Evolutionary conservation across 1,140 invertebrate genomes (phyloP).

Genomic region (Drosophila pachea): DNA sequence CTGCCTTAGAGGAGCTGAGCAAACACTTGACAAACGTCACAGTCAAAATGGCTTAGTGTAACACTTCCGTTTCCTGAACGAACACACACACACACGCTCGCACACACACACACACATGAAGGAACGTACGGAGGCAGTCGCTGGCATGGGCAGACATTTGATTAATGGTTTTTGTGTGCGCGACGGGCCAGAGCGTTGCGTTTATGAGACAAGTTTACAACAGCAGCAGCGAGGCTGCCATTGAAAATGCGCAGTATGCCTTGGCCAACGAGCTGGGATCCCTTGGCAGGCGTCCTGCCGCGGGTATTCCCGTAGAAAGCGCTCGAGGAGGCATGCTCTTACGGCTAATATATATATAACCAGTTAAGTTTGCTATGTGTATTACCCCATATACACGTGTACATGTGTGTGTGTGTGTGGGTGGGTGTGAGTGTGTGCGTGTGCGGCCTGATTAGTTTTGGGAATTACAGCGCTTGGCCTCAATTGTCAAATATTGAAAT

Average conservation of each 20-base stretch:
- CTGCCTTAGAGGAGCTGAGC: constrained; percentile 16
- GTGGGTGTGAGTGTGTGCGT: not conserved
- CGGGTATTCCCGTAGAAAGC: not conserved
- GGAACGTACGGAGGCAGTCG: not conserved
- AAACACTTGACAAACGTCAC: constrained; percentile 53
- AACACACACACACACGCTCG: constrained; percentile 19
- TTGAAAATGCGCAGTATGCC: constrained; percentile 64
- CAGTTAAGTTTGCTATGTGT: too few species aligned
- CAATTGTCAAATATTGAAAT: constrained; percentile 57
- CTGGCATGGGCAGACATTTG: constrained; percentile 51
- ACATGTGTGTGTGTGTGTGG: not conserved
- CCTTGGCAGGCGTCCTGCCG: not conserved
- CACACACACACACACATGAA: not conserved
- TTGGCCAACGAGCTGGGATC: constrained; percentile 15
- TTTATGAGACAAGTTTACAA: constrained; percentile 68
- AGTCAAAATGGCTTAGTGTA: constrained; percentile 69
- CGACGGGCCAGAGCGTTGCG: constrained; percentile 15
- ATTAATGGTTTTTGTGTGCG: constrained; percentile 67
- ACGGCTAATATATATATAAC: too few species aligned
- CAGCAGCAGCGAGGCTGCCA: constrained; percentile 41
- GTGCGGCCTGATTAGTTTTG: constrained; percentile 66
- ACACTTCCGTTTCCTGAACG: constrained; percentile 66
- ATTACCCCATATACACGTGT: constrained; percentile 31
- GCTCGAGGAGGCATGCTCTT: not conserved
- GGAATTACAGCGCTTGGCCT: constrained; percentile 57